A percentile compares a stretch with the other conserved stretches of the same genome.
phyloP scores from a whole-genome alignment of 2,888 invertebrate species.

The Smittia sp. region DNA sequence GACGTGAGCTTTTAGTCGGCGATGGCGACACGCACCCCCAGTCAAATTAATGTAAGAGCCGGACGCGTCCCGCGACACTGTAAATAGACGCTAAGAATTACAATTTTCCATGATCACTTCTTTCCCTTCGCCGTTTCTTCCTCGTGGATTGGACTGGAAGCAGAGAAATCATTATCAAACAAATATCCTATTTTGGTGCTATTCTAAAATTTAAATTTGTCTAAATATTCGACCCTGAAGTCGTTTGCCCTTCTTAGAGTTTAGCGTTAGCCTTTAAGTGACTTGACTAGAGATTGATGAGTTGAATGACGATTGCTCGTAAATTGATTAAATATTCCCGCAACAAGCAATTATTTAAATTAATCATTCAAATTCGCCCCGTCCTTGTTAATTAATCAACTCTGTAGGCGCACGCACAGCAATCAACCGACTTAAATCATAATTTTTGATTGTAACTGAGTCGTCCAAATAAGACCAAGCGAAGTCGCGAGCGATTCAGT shows the following conservation, averaged over 20 bases:
- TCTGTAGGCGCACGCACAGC: constrained; percentile 22
- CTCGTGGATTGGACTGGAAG: neutral
- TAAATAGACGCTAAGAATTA: neutral
- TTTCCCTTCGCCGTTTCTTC: neutral
- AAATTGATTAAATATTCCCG: constrained; percentile 17
- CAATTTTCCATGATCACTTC: neutral
- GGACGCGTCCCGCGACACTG: neutral
- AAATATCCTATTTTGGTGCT: constrained; percentile 35
- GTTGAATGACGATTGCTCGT: neutral
- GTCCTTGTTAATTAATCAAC: constrained; percentile 25
- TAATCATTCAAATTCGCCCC: constrained; percentile 8
- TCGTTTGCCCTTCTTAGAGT: neutral
- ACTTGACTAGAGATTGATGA: neutral
- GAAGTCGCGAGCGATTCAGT: too few species aligned
- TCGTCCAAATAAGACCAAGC: too few species aligned
- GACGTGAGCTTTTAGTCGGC: constrained; percentile 28
- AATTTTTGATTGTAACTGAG: neutral
- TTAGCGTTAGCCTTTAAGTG: neutral
- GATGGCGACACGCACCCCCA: neutral
- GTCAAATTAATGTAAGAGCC: neutral
- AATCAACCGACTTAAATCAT: constrained; percentile 17
- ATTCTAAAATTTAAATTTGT: constrained; percentile 24
- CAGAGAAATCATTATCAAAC: constrained; percentile 16
- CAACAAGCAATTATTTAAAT: constrained; percentile 8
- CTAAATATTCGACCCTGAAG: neutral